These are phyloP conservation scores for Hippopotamus amphibius DNA, from an alignment of 2,113 vertebrate genomes.

Conservation along the genomic window DNA sequence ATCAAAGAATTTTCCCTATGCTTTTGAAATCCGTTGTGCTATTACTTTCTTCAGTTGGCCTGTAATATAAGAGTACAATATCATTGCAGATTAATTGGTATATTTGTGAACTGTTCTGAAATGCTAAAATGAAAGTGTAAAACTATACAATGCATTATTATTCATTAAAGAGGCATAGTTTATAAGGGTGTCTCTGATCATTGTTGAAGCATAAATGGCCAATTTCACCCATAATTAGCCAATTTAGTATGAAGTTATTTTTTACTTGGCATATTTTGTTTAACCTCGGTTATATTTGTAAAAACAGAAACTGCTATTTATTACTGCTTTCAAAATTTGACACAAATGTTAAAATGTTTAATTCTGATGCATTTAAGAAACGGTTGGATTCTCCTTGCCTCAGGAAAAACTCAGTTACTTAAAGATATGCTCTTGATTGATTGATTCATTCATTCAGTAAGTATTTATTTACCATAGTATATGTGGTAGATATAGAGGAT, in stretches of 20 bases:
- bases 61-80: constrained; percentile 44
- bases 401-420: constrained; percentile 39
- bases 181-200: constrained; percentile 67
- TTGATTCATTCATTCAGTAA: neutral
- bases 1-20: constrained; percentile 51
- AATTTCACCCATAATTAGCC: constrained; percentile 75
- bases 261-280: constrained; percentile 69
- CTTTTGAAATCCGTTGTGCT: constrained; percentile 24
- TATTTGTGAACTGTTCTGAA: constrained; percentile 59
- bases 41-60: constrained; percentile 56
- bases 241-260: constrained; percentile 69
- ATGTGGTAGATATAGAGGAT: neutral
- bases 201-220: constrained; percentile 66
- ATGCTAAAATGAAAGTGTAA: constrained; percentile 67
- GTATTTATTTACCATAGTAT: constrained; percentile 35
- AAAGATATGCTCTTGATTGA: constrained; percentile 12
- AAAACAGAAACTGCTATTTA: constrained; percentile 61
- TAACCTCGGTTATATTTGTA: constrained; percentile 63
- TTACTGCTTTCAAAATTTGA: constrained; percentile 59
- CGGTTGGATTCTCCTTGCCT: constrained; percentile 16
- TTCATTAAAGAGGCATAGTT: constrained; percentile 66
- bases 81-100: constrained; percentile 59
- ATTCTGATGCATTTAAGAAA: constrained; percentile 32
- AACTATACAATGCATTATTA: constrained; percentile 72
- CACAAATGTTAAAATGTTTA: constrained; percentile 56